Evolutionary conservation across 2,113 vertebrate species (phyloP), one percentile per base, ranked within the genome.

Genomic region (Actenoides hombroni): DNA sequence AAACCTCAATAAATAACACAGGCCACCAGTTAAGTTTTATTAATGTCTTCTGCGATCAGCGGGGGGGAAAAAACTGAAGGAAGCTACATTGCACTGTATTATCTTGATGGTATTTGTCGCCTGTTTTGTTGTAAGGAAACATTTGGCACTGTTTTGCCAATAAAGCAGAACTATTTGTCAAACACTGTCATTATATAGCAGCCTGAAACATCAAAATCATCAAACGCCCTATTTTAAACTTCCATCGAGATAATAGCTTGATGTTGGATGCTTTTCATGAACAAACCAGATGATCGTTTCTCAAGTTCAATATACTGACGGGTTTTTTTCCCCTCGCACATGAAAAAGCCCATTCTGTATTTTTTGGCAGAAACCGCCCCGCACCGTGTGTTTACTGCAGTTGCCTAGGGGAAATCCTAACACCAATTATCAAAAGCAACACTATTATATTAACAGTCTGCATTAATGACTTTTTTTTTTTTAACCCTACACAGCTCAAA

Each of bases 341-440:
- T 78, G 83, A 97, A 94, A 96, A 95, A 91, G 70, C 65, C 69
- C 94, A 84, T 90, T 94, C 96, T 96, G 92, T 83, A 68, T 61
- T 78, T 94, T 79, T 89, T 97, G 92, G 95, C 96, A 96, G 83
- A 76, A 86, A 79, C 17, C 1, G 25, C 69, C 53, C 85, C 61
- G 88, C 6, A 2, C 88, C 59, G 15, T 84, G 86, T 92, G 94
- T 96, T 97, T 96, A 85, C 81, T 79, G 92, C 54, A 51, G 96
- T 95, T 97, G 88, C 96, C 96, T 91, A 92, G 95, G 96, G 94
- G 81, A 96, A 96, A 93, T 91, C 86, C 91, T 85, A 95, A 94
- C 88, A 95, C 73, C 63, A 82, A 83, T 95, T 95, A 94, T 94
- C 91, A 96, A 89, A 88, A 84, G 88, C 80, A 92, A 95, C 80